Base-by-base conservation (phyloP, 1,140 invertebrate species). In the Metopolophium dirhodum region DNA sequence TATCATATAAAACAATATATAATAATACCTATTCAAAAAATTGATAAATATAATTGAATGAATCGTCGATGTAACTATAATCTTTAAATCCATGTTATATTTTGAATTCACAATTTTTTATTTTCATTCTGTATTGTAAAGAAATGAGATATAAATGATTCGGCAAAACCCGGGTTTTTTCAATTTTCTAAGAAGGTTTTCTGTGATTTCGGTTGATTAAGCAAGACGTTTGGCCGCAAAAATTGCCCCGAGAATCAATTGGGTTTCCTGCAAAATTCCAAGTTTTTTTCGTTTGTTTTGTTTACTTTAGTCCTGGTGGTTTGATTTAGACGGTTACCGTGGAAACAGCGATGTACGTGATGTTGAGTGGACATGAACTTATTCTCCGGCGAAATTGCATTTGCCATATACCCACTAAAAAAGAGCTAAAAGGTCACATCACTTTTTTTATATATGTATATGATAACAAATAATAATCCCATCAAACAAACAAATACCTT, bases 301-400 rank as follows among this genome's bases (percentile, higher is more conserved):
- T 93, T 93, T 93, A 85, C 91, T 93, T 49, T 92, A 68, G 68
- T 82, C 68, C 49, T 57, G 45, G 30, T 51, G 82, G 91, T 93
- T 86, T 93, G 82, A 93, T 93, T 93, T 86, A 47, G 68, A 85
- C 49, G 68, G 91, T 93, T 93, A 57, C 91, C 91, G 91, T 93
- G 82, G 82, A 41, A 86, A 93, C 91, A 26, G 49, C 35, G n/a
- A 57, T 86, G 91, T 86, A 93, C 91, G 91, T 93, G 91, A 54
- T 85, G 47, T 85, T n/a, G 77, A 93, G 91, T 93, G 91, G 91
- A 93, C 91, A 85, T 41, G 23, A 11, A 57, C 82, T 93, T 93
- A 93, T 86, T 54, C 47, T 83, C 77, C 14, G 14, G 23, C 49
- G 91, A 93, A 93, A 93, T 93, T 93, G 82, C 22, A 54, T 85